These are phyloP conservation scores for Chaetorhynchus papuensis DNA, from an alignment of 2,113 vertebrate species.

Conservation along the genomic window DNA sequence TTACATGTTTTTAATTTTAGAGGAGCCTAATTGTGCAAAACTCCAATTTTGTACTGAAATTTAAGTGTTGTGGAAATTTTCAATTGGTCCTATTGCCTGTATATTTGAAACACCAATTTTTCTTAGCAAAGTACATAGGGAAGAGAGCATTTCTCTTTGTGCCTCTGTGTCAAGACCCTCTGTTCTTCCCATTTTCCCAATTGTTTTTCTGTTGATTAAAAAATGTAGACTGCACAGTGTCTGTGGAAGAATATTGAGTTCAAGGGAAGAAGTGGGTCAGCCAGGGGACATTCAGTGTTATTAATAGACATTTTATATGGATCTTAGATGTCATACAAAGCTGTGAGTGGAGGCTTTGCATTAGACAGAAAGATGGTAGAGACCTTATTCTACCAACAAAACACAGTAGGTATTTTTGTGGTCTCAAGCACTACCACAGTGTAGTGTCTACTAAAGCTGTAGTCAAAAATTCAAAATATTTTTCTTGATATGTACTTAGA, in stretches of 20 bases:
- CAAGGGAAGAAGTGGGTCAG: not conserved
- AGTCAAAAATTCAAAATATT: not conserved
- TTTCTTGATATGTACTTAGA: not conserved
- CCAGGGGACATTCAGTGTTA: not conserved
- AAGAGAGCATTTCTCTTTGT: not conserved
- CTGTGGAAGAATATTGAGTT: not conserved
- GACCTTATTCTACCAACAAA: not conserved
- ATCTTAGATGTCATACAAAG: not conserved
- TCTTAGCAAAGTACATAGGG: not conserved
- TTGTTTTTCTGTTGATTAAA: not conserved
- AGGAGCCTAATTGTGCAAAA: not conserved
- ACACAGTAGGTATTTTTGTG: not conserved
- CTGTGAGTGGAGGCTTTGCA: not conserved
- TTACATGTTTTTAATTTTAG: not conserved
- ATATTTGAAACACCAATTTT: not conserved
- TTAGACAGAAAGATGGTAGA: not conserved
- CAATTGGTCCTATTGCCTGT: not conserved
- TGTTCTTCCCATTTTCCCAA: not conserved
- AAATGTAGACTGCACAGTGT: not conserved
- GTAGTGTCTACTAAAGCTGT: not conserved
- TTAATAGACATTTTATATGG: not conserved
- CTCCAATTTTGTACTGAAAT: not conserved
- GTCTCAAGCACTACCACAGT: not conserved
- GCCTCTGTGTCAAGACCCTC: not conserved
- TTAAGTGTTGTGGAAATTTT: not conserved